Percentiles rank a stretch among this genome's conserved stretches.
Conservation (phyloP, 2,888 invertebrate genomes). For the Timema cristinae region DNA sequence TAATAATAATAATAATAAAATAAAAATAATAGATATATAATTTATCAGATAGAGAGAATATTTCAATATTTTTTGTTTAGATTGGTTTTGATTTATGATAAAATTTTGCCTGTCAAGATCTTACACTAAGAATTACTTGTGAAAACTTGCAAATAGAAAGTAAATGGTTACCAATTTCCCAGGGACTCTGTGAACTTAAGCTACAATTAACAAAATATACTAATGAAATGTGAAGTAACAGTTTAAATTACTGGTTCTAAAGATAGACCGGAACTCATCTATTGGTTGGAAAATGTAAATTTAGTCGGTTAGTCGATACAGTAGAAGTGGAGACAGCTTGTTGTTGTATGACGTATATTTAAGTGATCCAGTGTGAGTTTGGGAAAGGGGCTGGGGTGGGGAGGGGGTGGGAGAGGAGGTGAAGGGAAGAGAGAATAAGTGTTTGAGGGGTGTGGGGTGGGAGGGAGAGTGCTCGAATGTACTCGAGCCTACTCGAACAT, state of each 20-base stretch:
- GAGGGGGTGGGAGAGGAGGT: background rate
- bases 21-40: no score
- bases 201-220: constrained; percentile 5
- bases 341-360: background rate
- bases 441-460: background rate
- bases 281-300: constrained; percentile 1
- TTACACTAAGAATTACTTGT: no score
- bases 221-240: background rate
- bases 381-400: background rate
- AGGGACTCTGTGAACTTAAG: no score
- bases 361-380: background rate
- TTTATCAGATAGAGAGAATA: no score
- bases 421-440: background rate
- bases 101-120: no score
- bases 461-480: background rate
- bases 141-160: no score
- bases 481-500: background rate
- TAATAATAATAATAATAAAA: no score
- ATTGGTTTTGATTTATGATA: no score
- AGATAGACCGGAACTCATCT: background rate
- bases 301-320: background rate
- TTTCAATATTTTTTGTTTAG: no score
- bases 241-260: constrained; percentile 9
- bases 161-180: no score
- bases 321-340: background rate